Base-by-base conservation (phyloP, 1,140 invertebrate genomes). In the Aphidius ervi region DNA sequence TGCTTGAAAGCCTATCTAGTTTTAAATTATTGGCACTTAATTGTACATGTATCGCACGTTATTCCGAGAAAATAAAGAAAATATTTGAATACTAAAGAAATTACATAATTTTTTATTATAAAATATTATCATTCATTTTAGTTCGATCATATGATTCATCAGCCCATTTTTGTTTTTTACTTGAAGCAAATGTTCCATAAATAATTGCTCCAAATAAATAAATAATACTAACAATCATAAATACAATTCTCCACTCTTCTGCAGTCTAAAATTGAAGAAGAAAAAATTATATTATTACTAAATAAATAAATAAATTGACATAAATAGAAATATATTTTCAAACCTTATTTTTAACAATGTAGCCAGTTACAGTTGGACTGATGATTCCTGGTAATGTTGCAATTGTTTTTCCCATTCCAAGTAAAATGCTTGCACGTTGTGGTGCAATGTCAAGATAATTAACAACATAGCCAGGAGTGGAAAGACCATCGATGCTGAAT, bases 401-500 rank as follows among this genome's bases (percentile, higher is more conserved):
- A 66, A 95, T 81, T 1, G 92, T 94, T 74, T 95, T 95, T 5
- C 90, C 90, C 39, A 95, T 82, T 3, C 93, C 93, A 91, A 94
- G 93, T 40, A 94, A 71, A 5, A 92, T 85, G 68, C 88, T 88
- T 2, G 89, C 88, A 74, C 89, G 88, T 69, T 88, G 88, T 23
- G 92, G 91, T 9, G 92, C 92, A 64, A 95, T 87, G 73, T 95
- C 92, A 70, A 95, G 74, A 71, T 92, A 90, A 77, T 94, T 94
- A 5, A 94, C 91, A 73, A 89, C 90, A 73, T 71, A 94, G 54
- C 91, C 93, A 10, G 90, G 87, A 89, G 91, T 94, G 6, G 92
- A 89, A 73, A 95, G 93, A 2, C 91, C 94, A 40, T 92, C 92
- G 9, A 94, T 79, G 1, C 93, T 92, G 8, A 95, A 90, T 16